Conservation (phyloP, 2,113 vertebrate genomes). For the Zosterops pallidus region DNA sequence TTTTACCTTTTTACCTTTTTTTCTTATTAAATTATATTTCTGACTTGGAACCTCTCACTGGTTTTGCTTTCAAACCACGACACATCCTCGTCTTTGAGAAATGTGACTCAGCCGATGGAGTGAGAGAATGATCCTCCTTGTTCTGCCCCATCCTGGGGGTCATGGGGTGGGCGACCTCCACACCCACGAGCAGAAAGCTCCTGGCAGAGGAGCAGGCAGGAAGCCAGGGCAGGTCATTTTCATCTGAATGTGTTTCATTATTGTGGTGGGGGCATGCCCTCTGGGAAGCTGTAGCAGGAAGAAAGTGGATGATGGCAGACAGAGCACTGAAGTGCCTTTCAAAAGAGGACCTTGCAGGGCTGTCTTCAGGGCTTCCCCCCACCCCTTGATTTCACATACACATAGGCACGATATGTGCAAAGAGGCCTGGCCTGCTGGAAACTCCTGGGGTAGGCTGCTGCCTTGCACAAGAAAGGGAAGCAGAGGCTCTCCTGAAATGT, state of each 20-base stretch:
- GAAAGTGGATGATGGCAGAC: neutral
- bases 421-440: neutral
- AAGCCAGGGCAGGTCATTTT: neutral
- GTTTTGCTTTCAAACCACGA: too few species aligned
- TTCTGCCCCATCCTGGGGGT: neutral
- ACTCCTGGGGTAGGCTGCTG: neutral
- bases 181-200: neutral
- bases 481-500: neutral
- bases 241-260: neutral
- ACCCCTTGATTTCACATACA: neutral
- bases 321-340: neutral
- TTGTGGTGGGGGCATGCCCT: neutral
- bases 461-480: neutral
- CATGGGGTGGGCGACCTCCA: neutral
- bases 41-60: too few species aligned
- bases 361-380: neutral
- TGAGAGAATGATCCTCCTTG: conserved; percentile 25
- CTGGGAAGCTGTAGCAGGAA: neutral
- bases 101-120: neutral
- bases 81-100: neutral
- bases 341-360: neutral
- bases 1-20: too few species aligned
- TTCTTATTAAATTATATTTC: too few species aligned
- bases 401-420: neutral
- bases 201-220: neutral